Conservation (phyloP, 1,140 invertebrate species). For the Drosophila aff. region DNA sequence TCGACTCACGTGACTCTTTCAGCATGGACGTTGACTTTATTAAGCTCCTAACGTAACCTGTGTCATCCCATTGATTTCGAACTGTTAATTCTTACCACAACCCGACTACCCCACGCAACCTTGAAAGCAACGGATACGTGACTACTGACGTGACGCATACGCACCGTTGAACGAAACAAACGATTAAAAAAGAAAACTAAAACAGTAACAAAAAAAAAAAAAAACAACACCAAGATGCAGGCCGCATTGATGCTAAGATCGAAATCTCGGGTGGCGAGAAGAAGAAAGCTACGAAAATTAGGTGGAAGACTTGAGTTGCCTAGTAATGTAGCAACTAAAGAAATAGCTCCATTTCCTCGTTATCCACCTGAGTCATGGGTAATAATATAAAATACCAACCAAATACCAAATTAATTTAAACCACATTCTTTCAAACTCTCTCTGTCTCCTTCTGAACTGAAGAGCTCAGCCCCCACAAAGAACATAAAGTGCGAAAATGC, state of each 20-base stretch:
- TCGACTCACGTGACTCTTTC: conserved; percentile 45
- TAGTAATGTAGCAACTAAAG: conserved; percentile 93
- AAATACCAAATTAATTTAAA: conserved; percentile 65
- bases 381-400: conserved; percentile 83
- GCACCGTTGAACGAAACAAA: conserved; percentile 62
- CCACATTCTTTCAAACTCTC: conserved; percentile 68
- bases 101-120: conserved; percentile 13
- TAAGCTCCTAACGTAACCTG: conserved; percentile 84
- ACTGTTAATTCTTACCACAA: conserved; percentile 40
- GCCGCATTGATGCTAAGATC: conserved; percentile 95
- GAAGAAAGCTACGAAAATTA: conserved; percentile 89
- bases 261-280: conserved; percentile 92
- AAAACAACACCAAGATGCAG: conserved; percentile 91
- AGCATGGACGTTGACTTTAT: conserved; percentile 79
- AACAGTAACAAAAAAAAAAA: conserved; percentile 59
- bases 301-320: conserved; percentile 91
- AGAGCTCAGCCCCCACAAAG: conserved; percentile 44
- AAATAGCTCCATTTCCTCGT: conserved; percentile 93
- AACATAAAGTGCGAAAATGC: conserved; percentile 20
- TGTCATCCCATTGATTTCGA: conserved; percentile 78
- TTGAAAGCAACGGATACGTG: conserved; percentile 12
- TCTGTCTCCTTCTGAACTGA: conserved; percentile 36
- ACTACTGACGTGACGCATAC: conserved; percentile 33
- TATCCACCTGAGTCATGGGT: conserved; percentile 92
- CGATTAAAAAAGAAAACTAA: conserved; percentile 54